Evolutionary conservation across 2,113 vertebrate genomes (phyloP).

Genomic region (Cathartes aura): DNA sequence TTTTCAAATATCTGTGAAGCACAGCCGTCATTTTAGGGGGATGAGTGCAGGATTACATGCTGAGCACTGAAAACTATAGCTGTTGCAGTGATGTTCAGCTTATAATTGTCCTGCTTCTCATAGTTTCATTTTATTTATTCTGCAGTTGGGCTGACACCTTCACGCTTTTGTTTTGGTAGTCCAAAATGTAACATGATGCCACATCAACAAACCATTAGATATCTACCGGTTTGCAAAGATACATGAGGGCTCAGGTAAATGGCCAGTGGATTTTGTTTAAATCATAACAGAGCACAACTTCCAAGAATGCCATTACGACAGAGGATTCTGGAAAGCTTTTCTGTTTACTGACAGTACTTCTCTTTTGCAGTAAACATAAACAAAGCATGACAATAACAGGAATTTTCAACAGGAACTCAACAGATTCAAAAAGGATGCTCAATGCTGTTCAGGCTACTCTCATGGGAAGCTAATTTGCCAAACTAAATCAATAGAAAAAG

Average conservation of each 20-base stretch:
- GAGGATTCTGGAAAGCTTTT: background rate
- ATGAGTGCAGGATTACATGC: background rate
- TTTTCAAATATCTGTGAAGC: background rate
- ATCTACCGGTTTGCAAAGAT: background rate
- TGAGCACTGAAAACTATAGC: background rate
- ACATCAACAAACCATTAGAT: background rate
- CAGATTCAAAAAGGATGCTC: background rate
- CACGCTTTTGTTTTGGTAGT: background rate
- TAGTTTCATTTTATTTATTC: background rate
- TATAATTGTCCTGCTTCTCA: background rate
- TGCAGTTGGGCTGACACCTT: background rate
- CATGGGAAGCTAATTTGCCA: background rate
- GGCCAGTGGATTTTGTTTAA: background rate
- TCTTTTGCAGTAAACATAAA: slow-evolving; percentile 26
- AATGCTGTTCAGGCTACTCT: background rate
- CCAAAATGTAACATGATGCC: background rate
- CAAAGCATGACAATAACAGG: background rate
- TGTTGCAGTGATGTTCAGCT: background rate
- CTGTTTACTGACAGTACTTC: background rate
- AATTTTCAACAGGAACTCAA: background rate
- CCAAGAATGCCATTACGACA: background rate
- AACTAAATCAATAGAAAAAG: background rate
- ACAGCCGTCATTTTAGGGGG: background rate
- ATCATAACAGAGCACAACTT: background rate
- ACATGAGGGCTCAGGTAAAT: background rate